phyloP scores from a whole-genome alignment of 2,888 invertebrate genomes.

The Xanthorhoe designata region DNA sequence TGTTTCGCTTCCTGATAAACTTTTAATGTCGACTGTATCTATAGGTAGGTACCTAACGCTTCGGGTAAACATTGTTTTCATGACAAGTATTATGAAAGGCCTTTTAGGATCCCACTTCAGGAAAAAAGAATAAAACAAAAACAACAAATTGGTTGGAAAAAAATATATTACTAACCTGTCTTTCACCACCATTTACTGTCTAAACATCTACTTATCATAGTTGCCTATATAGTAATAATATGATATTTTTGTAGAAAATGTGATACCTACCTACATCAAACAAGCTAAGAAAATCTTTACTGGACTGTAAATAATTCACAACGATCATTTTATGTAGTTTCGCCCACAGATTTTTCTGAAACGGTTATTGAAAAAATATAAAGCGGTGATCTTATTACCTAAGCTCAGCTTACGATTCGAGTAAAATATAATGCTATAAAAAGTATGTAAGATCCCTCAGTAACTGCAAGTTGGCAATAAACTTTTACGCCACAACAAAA shows the following conservation, averaged over 20 bases:
- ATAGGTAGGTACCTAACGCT: not conserved
- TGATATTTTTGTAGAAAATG: not conserved
- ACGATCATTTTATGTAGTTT: not conserved
- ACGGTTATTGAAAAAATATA: not conserved
- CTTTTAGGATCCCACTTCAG: not conserved
- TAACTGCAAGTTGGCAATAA: not conserved
- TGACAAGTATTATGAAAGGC: constrained; percentile 6
- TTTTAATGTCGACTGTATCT: constrained; percentile 1
- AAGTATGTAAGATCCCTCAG: not conserved
- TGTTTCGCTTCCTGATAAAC: not conserved
- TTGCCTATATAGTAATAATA: not conserved
- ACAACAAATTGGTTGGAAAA: constrained; percentile 1
- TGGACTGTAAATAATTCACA: not conserved
- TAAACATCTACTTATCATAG: not conserved
- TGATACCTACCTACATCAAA: not conserved
- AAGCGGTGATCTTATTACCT: not conserved
- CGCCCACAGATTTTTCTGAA: not conserved
- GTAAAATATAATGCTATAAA: constrained; percentile 1
- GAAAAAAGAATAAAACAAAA: not conserved
- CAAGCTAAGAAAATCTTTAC: not conserved
- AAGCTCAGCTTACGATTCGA: not conserved
- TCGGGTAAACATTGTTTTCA: constrained; percentile 14
- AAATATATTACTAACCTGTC: not conserved
- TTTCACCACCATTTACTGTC: not conserved
- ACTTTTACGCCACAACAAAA: constrained; percentile 11